Base-by-base conservation (phyloP, 2,797 vertebrate genomes). In the Synanceia verrucosa region DNA sequence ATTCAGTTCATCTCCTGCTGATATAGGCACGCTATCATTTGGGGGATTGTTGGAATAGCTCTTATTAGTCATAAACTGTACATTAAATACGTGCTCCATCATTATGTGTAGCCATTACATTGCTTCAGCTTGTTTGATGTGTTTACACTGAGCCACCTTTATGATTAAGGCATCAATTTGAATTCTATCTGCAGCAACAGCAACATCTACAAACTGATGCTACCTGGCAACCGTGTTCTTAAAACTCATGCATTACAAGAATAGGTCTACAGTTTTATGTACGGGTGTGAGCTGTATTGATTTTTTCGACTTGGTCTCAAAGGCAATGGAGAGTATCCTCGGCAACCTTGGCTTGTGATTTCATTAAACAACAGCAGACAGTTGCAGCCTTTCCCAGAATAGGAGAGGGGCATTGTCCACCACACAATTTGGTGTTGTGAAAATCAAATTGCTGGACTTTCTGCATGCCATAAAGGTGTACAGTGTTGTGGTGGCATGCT, bases 401-500 rank as follows among this genome's bases (percentile, higher is more conserved):
- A 37, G 21, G 8, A 60, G 43, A 50, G 24, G 64, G 59, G 55
- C 26, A 4, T 60, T 63, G 18, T 24, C 24, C 56, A 48, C 36
- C 9, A 11, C 2, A 31, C 43, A 36, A 64, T 41, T 47, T 55
- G 53, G 23, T 31, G 52, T 24, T 62, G 28, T 76, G 23, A 59
- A n/a, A 70, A 83, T 75, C 29, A 34, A 44, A 64, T 47, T 31
- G 41, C 19, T 23, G 50, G 24, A 37, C 60, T 34, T 51, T 62
- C 41, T 52, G 21, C 56, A 36, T 24, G 31, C 37, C 62, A 34
- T n/a, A n/a, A 81, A 81, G 50, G 75, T 79, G 71, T 72, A 67
- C 64, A 67, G 44, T 65, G 13, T 24, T 41, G 66, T 29, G 52
- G 68, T 53, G 48, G 71, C 58, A 53, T n/a, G 44, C 48, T 47